These are phyloP conservation scores for Drosophila limbata DNA, from an alignment of 2,888 invertebrate genomes.

Conservation along the genomic window DNA sequence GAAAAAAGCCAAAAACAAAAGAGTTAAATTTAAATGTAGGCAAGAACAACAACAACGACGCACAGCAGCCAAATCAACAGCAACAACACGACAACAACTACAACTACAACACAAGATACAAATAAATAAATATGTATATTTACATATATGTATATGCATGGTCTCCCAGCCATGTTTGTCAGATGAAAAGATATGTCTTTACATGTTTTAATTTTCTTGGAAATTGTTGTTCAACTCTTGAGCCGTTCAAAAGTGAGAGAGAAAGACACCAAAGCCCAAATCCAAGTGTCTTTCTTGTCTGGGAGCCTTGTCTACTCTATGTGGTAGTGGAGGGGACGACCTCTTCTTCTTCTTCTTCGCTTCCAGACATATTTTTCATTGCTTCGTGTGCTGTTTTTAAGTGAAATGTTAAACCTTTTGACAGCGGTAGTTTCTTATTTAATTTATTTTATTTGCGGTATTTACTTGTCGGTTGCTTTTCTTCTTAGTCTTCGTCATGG, in stretches of 20 bases:
- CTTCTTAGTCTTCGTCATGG: slow-evolving; percentile 27
- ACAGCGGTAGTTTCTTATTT: slow-evolving; percentile 81
- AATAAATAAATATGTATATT: slow-evolving; percentile 55
- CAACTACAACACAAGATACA: slow-evolving; percentile 32
- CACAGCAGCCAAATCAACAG: slow-evolving; percentile 46
- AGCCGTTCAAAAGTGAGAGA: slow-evolving; percentile 20
- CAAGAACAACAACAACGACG: slow-evolving; percentile 24
- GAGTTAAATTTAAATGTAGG: slow-evolving; percentile 72
- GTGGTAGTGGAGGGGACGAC: background rate
- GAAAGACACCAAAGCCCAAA: slow-evolving; percentile 47
- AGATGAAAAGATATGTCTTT: slow-evolving; percentile 83
- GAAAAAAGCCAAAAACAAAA: slow-evolving; percentile 40
- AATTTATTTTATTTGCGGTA: slow-evolving; percentile 80
- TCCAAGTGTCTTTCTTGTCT: slow-evolving; percentile 30
- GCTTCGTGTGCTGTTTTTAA: slow-evolving; percentile 72
- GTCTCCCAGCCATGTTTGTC: slow-evolving; percentile 71
- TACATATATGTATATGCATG: slow-evolving; percentile 63
- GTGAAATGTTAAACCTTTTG: slow-evolving; percentile 80
- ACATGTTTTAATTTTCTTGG: slow-evolving; percentile 82
- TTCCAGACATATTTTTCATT: slow-evolving; percentile 45
- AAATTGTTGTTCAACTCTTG: slow-evolving; percentile 77
- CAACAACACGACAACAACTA: slow-evolving; percentile 38
- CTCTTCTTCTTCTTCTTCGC: background rate
- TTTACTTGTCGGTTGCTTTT: slow-evolving; percentile 63
- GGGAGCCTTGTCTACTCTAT: slow-evolving; percentile 28